Evolutionary conservation across 1,140 invertebrate species (phyloP).

Genomic region (Lucilia cuprina): DNA sequence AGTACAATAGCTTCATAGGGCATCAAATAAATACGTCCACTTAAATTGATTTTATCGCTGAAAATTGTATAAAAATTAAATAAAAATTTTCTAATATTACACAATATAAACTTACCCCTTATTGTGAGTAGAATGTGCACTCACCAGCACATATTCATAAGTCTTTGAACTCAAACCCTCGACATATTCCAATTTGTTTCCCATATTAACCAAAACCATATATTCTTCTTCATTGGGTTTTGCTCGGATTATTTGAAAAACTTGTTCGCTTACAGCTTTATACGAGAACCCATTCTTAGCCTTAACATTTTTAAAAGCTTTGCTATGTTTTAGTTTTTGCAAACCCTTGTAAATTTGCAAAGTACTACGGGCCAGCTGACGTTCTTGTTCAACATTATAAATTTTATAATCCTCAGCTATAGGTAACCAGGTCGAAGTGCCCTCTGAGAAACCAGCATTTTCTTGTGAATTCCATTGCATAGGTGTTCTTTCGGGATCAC

Average conservation of each 20-base stretch:
- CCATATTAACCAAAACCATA: slow-evolving; percentile 54
- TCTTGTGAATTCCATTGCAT: slow-evolving; percentile 71
- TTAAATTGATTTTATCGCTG: slow-evolving; percentile 49
- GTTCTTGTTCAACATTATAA: slow-evolving; percentile 65
- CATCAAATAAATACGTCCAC: slow-evolving; percentile 46
- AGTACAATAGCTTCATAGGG: slow-evolving; percentile 56
- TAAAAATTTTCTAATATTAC: neutral
- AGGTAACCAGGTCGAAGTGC: slow-evolving; percentile 73
- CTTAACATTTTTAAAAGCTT: slow-evolving; percentile 52
- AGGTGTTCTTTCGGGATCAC: slow-evolving; percentile 71
- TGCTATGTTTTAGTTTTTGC: slow-evolving; percentile 49
- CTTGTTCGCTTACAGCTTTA: slow-evolving; percentile 50
- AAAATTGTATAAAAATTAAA: neutral
- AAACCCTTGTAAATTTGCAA: slow-evolving; percentile 55
- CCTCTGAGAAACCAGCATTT: slow-evolving; percentile 71
- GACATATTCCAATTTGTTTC: slow-evolving; percentile 46
- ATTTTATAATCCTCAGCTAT: slow-evolving; percentile 66
- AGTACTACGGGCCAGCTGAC: slow-evolving; percentile 50
- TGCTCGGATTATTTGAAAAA: slow-evolving; percentile 54
- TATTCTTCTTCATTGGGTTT: slow-evolving; percentile 50
- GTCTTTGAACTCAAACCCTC: slow-evolving; percentile 42
- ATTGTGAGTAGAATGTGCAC: slow-evolving; percentile 47
- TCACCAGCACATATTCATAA: slow-evolving; percentile 51
- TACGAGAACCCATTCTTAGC: slow-evolving; percentile 51
- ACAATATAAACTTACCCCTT: slow-evolving; percentile 45